Evolutionary conservation across 2,797 vertebrate species (phyloP).

Genomic region (Galago senegalensis): DNA sequence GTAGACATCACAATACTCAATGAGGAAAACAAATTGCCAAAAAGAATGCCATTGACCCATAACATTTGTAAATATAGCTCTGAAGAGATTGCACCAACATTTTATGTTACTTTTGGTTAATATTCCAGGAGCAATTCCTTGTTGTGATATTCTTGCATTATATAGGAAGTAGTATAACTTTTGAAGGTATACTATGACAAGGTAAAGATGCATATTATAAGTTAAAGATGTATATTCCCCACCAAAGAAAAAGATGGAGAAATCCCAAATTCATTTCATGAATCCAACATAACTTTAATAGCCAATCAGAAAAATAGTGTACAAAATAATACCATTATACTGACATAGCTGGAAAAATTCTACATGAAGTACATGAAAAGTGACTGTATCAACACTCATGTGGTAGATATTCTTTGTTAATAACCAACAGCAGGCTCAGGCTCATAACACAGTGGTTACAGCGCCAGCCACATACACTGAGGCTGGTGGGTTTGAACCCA

Average conservation of each 20-base stretch:
- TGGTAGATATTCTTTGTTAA: conserved; percentile 37
- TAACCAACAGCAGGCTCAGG: not conserved
- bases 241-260: conserved; percentile 9
- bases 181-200: conserved; percentile 46
- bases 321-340: conserved; percentile 4
- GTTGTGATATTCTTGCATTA: conserved; percentile 28
- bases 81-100: conserved; percentile 8
- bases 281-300: conserved; percentile 16
- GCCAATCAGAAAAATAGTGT: conserved; percentile 28
- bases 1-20: not conserved
- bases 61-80: conserved; percentile 50
- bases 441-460: no score
- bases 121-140: conserved; percentile 47
- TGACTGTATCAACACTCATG: not conserved
- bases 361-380: conserved; percentile 33
- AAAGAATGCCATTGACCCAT: conserved; percentile 40
- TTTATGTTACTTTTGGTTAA: conserved; percentile 60
- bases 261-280: not conserved
- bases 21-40: conserved; percentile 41
- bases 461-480: no score
- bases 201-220: conserved; percentile 5
- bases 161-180: conserved; percentile 30
- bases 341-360: not conserved
- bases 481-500: no score
- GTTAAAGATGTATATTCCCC: conserved; percentile 21